These are phyloP conservation scores for Euclidia mi DNA, from an alignment of 2,888 invertebrate species.

Conservation along the genomic window DNA sequence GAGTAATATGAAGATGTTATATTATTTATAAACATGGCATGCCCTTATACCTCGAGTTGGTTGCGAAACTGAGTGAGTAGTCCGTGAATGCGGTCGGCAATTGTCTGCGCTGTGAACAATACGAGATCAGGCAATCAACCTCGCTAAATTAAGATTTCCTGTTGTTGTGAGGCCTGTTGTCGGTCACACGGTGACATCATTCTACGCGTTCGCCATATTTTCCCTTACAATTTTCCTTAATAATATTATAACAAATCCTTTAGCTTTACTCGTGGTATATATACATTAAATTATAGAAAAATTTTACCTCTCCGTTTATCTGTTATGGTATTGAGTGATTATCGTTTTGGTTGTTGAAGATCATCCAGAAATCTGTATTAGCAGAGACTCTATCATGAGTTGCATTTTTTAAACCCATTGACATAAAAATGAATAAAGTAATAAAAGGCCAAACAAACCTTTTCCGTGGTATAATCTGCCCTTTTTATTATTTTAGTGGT, in stretches of 20 bases:
- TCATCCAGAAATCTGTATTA: no score
- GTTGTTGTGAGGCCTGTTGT: constrained; percentile 60
- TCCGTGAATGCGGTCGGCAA: constrained; percentile 27
- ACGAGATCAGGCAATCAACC: constrained; percentile 51
- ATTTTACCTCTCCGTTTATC: no score
- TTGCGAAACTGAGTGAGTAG: constrained; percentile 12
- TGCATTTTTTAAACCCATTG: no score
- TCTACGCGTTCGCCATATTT: constrained; percentile 48
- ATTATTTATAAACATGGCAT: constrained; percentile 11
- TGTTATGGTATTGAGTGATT: no score
- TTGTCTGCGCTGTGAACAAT: constrained; percentile 41
- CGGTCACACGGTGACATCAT: constrained; percentile 63
- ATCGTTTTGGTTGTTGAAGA: no score
- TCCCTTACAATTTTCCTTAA: constrained; percentile 58
- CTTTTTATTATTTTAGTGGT: no score
- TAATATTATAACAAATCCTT: constrained; percentile 17
- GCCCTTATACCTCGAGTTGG: constrained; percentile 21
- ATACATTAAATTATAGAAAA: neutral
- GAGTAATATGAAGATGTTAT: no score
- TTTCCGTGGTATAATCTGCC: no score
- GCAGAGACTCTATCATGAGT: no score
- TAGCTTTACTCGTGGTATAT: constrained; percentile 17
- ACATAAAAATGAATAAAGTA: no score
- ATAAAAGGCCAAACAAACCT: no score
- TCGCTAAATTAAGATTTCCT: constrained; percentile 70